Evolutionary conservation across 2,797 vertebrate species (phyloP).

Genomic region (Antrozous pallidus): DNA sequence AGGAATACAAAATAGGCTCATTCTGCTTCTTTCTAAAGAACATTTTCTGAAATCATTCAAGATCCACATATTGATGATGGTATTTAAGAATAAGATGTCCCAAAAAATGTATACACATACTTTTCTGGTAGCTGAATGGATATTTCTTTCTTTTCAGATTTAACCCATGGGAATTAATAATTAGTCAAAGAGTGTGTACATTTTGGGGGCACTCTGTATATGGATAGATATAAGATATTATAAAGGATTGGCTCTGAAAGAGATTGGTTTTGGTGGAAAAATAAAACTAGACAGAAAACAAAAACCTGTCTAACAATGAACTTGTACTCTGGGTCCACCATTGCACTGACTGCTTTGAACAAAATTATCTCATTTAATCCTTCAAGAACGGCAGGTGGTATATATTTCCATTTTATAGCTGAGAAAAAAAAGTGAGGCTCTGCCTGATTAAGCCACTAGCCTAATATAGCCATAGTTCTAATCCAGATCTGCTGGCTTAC

Average conservation of each 20-base stretch:
- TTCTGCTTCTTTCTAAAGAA: background rate
- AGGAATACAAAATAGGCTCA: background rate
- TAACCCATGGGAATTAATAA: too few relatives aligned
- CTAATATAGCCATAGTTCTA: background rate
- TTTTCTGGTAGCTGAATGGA: too few relatives aligned
- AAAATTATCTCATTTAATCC: background rate
- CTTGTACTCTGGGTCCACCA: background rate
- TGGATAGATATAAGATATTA: background rate
- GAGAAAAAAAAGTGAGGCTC: background rate
- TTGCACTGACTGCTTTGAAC: background rate
- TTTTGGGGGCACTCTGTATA: background rate
- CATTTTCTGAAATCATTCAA: background rate
- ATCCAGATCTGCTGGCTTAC: background rate
- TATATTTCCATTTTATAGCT: background rate
- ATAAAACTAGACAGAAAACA: background rate
- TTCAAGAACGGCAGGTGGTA: background rate
- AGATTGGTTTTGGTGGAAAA: background rate
- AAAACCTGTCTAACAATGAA: background rate
- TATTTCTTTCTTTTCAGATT: too few relatives aligned
- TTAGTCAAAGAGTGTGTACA: too few relatives aligned
- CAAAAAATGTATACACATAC: too few relatives aligned
- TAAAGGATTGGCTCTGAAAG: background rate
- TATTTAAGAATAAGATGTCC: background rate
- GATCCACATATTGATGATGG: background rate
- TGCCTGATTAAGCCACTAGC: background rate